A percentile compares a stretch with the other conserved stretches of the same genome.
These are phyloP conservation scores for Lagocephalus sceleratus DNA, from an alignment of 2,797 vertebrate genomes.

Conservation along the genomic window DNA sequence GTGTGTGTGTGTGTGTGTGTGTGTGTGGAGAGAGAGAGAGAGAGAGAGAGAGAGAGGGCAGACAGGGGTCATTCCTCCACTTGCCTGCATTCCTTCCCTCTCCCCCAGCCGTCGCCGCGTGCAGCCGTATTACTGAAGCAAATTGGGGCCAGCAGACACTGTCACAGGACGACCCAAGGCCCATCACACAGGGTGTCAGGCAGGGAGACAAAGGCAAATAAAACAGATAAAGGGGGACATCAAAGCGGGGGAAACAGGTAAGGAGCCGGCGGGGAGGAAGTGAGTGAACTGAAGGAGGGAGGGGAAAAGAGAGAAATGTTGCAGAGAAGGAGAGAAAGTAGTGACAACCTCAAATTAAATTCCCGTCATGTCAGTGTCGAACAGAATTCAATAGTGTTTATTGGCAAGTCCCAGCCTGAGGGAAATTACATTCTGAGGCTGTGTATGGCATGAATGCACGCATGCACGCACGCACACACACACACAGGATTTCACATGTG, in stretches of 20 bases:
- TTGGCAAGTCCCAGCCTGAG: slow-evolving; percentile 78
- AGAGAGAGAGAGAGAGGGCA: too few species aligned
- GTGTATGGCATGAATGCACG: slow-evolving; percentile 67
- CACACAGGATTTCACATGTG: too few species aligned
- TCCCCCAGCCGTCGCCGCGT: slow-evolving; percentile 22
- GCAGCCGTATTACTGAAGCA: slow-evolving; percentile 61
- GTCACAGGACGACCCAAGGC: slow-evolving; percentile 57
- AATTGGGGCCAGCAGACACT: slow-evolving; percentile 70
- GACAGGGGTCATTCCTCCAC: slow-evolving; percentile 26
- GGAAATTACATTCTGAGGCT: slow-evolving; percentile 80
- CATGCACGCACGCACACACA: slow-evolving; percentile 36
- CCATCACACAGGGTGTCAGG: slow-evolving; percentile 47
- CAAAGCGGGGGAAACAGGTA: slow-evolving; percentile 6
- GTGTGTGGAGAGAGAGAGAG: too few species aligned
- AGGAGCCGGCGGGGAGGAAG: slow-evolving; percentile 10
- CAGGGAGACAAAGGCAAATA: slow-evolving; percentile 41
- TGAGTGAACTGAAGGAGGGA: slow-evolving; percentile 40
- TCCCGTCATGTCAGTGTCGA: slow-evolving; percentile 82
- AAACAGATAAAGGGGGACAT: slow-evolving; percentile 30
- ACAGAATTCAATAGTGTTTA: slow-evolving; percentile 81
- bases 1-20: slow-evolving; percentile 4
- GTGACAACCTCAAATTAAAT: slow-evolving; percentile 83
- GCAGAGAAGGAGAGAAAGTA: slow-evolving; percentile 54
- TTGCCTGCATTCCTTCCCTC: slow-evolving; percentile 24
- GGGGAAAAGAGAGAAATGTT: slow-evolving; percentile 40